Base-by-base conservation (phyloP, 1,140 invertebrate genomes). In the Thaumetopoea pityocampa region DNA sequence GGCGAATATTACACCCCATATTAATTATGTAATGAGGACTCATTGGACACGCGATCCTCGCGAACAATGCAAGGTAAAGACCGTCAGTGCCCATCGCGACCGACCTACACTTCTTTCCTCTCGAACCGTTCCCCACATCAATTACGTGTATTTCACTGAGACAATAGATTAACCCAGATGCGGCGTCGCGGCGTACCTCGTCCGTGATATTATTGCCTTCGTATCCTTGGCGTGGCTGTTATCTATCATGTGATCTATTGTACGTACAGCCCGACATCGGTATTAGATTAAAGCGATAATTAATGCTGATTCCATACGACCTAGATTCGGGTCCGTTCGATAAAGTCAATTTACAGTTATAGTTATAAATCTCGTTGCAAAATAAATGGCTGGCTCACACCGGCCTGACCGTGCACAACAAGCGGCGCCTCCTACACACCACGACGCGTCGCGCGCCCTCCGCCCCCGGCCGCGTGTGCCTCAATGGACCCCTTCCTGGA, bases 221-320 rank as follows among this genome's bases (percentile, higher is more conserved):
- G 69, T 71, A 70, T 79, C 80, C 80, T 84, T 80, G 77, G 70
- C 71, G 66, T 73, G 67, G 56, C 54, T 41, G 60, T 56, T 82
- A 82, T 80, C 70, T 77, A 73, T 77, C 72, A 80, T 81, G 77
- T 79, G 77, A 79, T 83, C 79, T 83, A 79, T 83, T 83, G 79
- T 83, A 71, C 62, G 56, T 60, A 64, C 57, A 68, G 47, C 66
- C n/a, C 71, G 72, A 76, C 72, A 79, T 77, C 70, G 77, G 64
- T 73, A 65, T 76, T 73, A 83, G 79, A 83, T 83, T 80, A 79
- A 66, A 78, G 62, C 70, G 70, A 81, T 78, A 83, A 83, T 83
- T 81, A 83, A 81, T 83, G 77, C 74, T 84, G 74, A 84, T 84
- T 84, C 77, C 77, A 84, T 84, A 84, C 77, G 79, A 81, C 79